Percentiles rank a stretch among this genome's conserved stretches.
Evolutionary conservation across 2,888 invertebrate species (phyloP).

Genomic region (Rhorus exstirpatorius): DNA sequence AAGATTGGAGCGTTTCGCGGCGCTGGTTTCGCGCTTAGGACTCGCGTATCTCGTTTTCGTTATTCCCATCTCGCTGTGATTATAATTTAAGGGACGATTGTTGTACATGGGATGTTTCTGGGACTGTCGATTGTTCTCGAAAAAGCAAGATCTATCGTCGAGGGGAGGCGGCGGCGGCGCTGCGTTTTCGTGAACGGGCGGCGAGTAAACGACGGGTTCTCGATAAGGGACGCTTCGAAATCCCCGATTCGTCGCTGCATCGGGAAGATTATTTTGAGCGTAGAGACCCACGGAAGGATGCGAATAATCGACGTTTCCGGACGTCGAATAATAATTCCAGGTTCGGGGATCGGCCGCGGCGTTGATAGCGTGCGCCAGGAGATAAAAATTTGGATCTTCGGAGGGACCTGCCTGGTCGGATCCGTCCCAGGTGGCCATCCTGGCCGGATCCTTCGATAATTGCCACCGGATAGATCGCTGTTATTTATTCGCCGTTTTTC

Average conservation of each 20-base stretch:
- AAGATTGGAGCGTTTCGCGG: constrained; percentile 85
- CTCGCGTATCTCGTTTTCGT: constrained; percentile 10
- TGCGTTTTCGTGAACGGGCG: background rate
- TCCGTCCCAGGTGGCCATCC: constrained; percentile 84
- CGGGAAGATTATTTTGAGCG: constrained; percentile 52
- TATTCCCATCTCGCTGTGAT: constrained; percentile 16
- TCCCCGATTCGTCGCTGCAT: constrained; percentile 56
- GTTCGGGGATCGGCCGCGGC: constrained; percentile 68
- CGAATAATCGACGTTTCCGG: constrained; percentile 45
- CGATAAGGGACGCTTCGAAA: constrained; percentile 55
- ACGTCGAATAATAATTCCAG: constrained; percentile 75
- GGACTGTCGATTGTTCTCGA: constrained; percentile 62
- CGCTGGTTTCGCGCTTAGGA: constrained; percentile 15
- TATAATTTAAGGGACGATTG: constrained; percentile 11
- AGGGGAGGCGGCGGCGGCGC: background rate
- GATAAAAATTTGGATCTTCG: constrained; percentile 80
- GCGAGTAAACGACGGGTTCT: constrained; percentile 35
- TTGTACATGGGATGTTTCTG: constrained; percentile 59
- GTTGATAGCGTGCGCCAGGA: constrained; percentile 73
- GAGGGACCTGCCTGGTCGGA: constrained; percentile 78
- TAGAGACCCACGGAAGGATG: constrained; percentile 58
- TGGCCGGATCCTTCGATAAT: constrained; percentile 43
- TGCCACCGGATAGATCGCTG: constrained; percentile 20
- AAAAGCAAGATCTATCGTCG: constrained; percentile 41
- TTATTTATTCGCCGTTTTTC: constrained; percentile 3